Evolutionary conservation across 1,140 invertebrate species (phyloP).

Genomic region (Drosophila tropicalis): DNA sequence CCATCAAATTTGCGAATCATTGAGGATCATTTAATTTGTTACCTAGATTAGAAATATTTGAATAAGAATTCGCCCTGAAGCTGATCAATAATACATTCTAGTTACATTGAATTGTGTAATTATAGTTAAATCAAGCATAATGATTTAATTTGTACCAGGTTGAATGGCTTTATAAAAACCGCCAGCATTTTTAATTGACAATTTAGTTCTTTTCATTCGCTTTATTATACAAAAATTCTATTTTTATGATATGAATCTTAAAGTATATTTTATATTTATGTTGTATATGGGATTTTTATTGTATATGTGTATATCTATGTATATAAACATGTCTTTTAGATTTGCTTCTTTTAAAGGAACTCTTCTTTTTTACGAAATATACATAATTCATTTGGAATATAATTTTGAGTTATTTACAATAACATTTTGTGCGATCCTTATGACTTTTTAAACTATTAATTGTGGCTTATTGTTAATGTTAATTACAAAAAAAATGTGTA

Average conservation of each 20-base stretch:
- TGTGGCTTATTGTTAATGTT: slow-evolving; percentile 57
- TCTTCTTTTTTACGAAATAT: slow-evolving; percentile 31
- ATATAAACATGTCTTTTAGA: slow-evolving; percentile 2
- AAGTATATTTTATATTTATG: slow-evolving; percentile 19
- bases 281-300: neutral
- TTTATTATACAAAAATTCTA: slow-evolving; percentile 66
- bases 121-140: too few species aligned
- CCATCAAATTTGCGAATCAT: too few species aligned
- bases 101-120: too few species aligned
- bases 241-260: slow-evolving; percentile 46
- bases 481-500: slow-evolving; percentile 40
- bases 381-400: slow-evolving; percentile 32
- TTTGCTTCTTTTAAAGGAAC: slow-evolving; percentile 35
- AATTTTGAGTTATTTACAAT: slow-evolving; percentile 60
- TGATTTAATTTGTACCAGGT: too few species aligned
- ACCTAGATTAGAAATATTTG: too few species aligned
- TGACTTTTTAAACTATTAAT: slow-evolving; percentile 19
- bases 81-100: too few species aligned
- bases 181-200: neutral
- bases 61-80: too few species aligned
- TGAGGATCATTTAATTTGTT: too few species aligned
- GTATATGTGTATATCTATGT: slow-evolving; percentile 9
- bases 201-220: slow-evolving; percentile 45
- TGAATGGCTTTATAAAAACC: too few species aligned
- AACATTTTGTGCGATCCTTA: slow-evolving; percentile 50